Conservation (phyloP, 2,888 invertebrate species). For the Tetramorium bicarinatum region DNA sequence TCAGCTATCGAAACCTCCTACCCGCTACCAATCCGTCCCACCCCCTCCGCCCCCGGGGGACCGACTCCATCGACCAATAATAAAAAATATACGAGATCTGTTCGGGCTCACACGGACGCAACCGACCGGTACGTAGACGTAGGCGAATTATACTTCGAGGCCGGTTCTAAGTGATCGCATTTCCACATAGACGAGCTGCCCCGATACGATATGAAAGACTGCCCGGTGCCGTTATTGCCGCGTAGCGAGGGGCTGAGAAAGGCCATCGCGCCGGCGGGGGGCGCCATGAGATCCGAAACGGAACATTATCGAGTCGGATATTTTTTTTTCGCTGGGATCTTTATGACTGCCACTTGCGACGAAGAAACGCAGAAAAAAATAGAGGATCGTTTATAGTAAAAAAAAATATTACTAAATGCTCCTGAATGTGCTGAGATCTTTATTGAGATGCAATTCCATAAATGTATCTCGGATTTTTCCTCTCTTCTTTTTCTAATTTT, state of each 20-base stretch:
- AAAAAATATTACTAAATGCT: conserved; percentile 10
- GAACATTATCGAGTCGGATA: conserved; percentile 77
- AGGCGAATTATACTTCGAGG: conserved; percentile 84
- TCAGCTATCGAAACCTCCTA: conserved; percentile 84
- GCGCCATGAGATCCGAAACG: conserved; percentile 61
- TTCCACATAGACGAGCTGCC: conserved; percentile 86
- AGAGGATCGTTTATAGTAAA: background rate
- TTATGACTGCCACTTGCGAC: conserved; percentile 28
- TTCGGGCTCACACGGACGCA: conserved; percentile 75
- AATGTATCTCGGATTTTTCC: background rate
- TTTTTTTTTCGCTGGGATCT: conserved; percentile 38
- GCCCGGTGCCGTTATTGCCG: conserved; percentile 78
- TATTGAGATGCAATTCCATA: conserved; percentile 8
- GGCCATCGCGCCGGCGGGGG: conserved; percentile 63
- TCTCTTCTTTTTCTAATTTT: background rate
- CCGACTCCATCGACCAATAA: conserved; percentile 82
- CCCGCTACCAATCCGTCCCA: conserved; percentile 57
- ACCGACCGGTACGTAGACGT: conserved; percentile 70
- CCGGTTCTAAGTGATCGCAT: conserved; percentile 86
- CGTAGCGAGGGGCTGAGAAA: conserved; percentile 66
- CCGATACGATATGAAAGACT: conserved; percentile 84
- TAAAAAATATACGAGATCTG: conserved; percentile 85
- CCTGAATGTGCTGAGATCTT: conserved; percentile 2
- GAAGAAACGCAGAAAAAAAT: conserved; percentile 24
- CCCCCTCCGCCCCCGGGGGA: conserved; percentile 68